Evolutionary conservation across 2,113 vertebrate species (phyloP).

Genomic region (Acinonyx jubatus): DNA sequence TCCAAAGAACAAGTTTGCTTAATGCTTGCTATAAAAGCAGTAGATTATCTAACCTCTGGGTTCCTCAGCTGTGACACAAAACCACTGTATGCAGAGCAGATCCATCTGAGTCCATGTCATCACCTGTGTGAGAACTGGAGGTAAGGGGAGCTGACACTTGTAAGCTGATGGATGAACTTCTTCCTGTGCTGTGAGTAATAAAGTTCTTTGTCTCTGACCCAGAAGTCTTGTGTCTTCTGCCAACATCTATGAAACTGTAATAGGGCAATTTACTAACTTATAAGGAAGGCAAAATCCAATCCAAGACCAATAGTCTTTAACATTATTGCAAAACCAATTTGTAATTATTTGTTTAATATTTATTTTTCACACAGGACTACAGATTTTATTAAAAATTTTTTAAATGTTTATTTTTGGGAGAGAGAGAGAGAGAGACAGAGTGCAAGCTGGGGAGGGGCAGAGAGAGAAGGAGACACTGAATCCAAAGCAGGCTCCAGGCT

Average conservation of each 20-base stretch:
- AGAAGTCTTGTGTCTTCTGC: neutral
- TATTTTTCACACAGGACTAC: neutral
- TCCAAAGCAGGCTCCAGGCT: too few relatives aligned
- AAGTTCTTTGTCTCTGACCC: neutral
- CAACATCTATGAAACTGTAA: neutral
- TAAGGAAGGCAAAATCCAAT: neutral
- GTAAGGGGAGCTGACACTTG: neutral
- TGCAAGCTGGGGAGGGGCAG: too few relatives aligned
- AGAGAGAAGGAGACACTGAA: too few relatives aligned
- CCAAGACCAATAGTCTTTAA: neutral
- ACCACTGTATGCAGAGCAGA: neutral
- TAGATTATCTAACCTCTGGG: neutral
- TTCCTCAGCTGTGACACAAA: neutral
- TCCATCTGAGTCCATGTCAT: rapidly evolving
- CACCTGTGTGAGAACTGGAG: neutral
- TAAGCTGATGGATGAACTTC: neutral
- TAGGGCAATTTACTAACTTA: neutral
- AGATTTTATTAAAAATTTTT: neutral
- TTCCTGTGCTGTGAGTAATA: neutral
- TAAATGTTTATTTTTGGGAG: too few relatives aligned
- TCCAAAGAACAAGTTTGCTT: neutral
- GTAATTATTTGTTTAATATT: neutral
- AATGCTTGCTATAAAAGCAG: neutral
- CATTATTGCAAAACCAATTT: neutral
- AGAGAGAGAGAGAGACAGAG: too few relatives aligned